These are phyloP conservation scores for Smutsia temminckii DNA, from an alignment of 2,797 vertebrate genomes.

Conservation along the genomic window DNA sequence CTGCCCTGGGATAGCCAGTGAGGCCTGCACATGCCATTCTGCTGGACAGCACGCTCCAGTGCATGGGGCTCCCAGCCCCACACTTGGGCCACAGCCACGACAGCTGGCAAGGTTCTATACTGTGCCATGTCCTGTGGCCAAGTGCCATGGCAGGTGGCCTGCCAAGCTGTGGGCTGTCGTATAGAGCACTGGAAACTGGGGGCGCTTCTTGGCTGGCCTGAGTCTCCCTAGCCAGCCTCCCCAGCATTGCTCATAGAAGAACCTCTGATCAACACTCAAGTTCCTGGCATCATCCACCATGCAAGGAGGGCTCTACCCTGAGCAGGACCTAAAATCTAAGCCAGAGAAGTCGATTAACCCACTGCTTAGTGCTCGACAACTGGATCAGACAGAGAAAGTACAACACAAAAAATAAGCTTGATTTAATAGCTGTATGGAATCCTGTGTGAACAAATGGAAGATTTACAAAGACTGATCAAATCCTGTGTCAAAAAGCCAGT, in stretches of 20 bases:
- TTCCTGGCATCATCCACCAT: background rate
- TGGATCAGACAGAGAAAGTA: background rate
- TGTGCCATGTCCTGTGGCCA: background rate
- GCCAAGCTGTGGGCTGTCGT: background rate
- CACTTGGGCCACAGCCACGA: background rate
- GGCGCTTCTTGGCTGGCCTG: background rate
- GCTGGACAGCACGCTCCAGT: accelerated
- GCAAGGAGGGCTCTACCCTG: background rate
- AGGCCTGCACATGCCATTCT: background rate
- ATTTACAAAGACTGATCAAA: background rate
- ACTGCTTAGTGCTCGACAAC: background rate
- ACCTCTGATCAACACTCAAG: background rate
- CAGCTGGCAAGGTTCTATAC: background rate
- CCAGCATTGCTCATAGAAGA: background rate
- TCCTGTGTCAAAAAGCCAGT: background rate
- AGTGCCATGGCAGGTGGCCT: background rate
- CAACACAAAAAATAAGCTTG: background rate
- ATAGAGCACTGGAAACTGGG: background rate
- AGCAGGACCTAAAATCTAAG: background rate
- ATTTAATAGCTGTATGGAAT: background rate
- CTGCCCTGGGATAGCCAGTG: accelerated
- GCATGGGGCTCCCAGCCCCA: background rate
- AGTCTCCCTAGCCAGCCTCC: background rate
- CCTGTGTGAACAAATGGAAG: background rate
- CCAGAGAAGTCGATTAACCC: background rate